Conservation (phyloP, 2,113 vertebrate genomes). For the Nanorana parkeri region DNA sequence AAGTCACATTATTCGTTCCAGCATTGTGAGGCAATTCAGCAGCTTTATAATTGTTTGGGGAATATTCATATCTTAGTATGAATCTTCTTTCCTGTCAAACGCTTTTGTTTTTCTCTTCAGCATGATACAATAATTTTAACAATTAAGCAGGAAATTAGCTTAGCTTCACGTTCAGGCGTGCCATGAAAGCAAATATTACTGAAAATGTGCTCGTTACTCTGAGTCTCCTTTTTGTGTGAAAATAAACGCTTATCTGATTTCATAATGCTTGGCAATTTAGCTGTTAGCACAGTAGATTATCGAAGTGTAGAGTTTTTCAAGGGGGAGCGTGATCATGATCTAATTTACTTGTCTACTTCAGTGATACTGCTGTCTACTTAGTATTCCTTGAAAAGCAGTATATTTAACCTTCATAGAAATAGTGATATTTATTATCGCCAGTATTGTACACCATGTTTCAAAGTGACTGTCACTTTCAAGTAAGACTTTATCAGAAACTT, state of each 20-base stretch:
- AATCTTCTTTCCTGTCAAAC: constrained; percentile 17
- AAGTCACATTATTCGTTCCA: background rate
- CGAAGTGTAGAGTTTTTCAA: background rate
- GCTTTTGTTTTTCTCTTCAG: constrained; percentile 30
- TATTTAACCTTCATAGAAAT: too few species aligned
- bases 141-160: constrained; percentile 35
- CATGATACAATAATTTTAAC: constrained; percentile 16
- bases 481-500: too few species aligned
- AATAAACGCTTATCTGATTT: background rate
- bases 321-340: background rate
- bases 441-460: too few species aligned
- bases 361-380: too few species aligned
- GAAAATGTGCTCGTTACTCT: constrained; percentile 12
- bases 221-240: background rate
- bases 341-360: too few species aligned
- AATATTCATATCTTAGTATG: background rate
- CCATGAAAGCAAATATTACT: background rate
- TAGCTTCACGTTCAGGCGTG: constrained; percentile 14
- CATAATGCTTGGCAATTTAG: background rate
- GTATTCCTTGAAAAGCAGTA: too few species aligned
- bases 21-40: background rate
- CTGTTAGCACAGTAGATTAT: background rate
- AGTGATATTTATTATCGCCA: too few species aligned
- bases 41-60: background rate
- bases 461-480: too few species aligned